Evolutionary conservation across 2,888 invertebrate species (phyloP).

Genomic region (Eugnorisma glareosa): DNA sequence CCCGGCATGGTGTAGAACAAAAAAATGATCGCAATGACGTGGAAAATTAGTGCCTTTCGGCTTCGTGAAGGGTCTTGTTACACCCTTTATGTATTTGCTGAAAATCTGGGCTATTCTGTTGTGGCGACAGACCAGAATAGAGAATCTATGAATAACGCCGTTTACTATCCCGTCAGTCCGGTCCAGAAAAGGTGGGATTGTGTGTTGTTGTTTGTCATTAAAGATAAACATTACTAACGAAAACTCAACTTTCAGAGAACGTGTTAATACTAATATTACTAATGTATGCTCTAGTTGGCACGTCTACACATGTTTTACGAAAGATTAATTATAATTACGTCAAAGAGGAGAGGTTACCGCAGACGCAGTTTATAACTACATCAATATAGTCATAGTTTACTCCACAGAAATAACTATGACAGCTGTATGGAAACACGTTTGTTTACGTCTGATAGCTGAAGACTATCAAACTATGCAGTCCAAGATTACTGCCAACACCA

Average conservation of each 20-base stretch:
- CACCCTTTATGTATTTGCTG: no score
- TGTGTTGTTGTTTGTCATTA: conserved; percentile 10
- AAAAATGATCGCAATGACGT: no score
- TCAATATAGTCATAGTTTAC: conserved; percentile 26
- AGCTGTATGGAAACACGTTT: conserved; percentile 56
- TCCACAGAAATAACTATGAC: conserved; percentile 62
- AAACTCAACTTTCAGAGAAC: conserved; percentile 39
- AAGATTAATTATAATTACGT: conserved; percentile 71
- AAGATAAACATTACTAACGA: conserved; percentile 18
- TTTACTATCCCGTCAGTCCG: background rate
- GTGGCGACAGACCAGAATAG: background rate
- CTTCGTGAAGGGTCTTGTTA: no score
- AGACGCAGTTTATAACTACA: conserved; percentile 30
- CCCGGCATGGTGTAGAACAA: no score
- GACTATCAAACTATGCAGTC: conserved; percentile 42
- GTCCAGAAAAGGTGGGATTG: background rate
- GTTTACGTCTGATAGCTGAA: conserved; percentile 56
- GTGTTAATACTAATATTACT: conserved; percentile 50
- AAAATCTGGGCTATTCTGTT: background rate
- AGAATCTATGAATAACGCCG: background rate
- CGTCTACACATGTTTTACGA: conserved; percentile 67
- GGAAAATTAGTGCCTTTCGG: no score
- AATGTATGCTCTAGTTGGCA: conserved; percentile 70
- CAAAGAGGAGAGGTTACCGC: conserved; percentile 59
- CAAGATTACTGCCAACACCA: conserved; percentile 35